phyloP scores from a whole-genome alignment of 1,140 invertebrate genomes.

The Drosophila tropicalis region DNA sequence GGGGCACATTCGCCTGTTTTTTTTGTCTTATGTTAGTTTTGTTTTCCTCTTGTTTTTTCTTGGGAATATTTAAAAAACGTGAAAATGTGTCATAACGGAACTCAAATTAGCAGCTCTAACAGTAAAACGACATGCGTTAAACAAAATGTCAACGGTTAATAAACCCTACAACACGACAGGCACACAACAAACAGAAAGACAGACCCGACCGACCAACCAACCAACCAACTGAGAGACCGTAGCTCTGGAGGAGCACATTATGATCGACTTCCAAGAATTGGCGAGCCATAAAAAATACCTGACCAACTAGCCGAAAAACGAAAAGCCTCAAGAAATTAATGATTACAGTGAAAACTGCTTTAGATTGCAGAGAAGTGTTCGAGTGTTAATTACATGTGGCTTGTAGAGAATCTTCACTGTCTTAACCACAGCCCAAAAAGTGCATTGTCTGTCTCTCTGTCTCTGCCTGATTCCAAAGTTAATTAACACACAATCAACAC shows the following conservation, averaged over 20 bases:
- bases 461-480: conserved; percentile 62
- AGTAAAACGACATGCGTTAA: conserved; percentile 71
- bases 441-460: conserved; percentile 15
- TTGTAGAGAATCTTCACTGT: conserved; percentile 37
- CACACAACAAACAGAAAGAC: conserved; percentile 7
- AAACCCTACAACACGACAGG: conserved; percentile 34
- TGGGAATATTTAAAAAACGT: conserved; percentile 66
- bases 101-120: conserved; percentile 63
- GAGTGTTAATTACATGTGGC: conserved; percentile 17
- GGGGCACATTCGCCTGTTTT: conserved; percentile 35
- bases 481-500: conserved; percentile 77
- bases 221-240: neutral
- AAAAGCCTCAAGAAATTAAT: neutral
- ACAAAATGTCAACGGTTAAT: conserved; percentile 78
- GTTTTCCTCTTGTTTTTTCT: conserved; percentile 48
- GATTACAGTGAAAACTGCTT: conserved; percentile 26
- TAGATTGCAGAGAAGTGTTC: neutral
- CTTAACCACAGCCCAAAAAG: conserved; percentile 43
- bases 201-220: conserved; percentile 3
- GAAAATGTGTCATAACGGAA: conserved; percentile 79
- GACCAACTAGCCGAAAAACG: conserved; percentile 17
- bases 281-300: conserved; percentile 52
- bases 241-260: conserved; percentile 17
- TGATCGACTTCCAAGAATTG: conserved; percentile 66
- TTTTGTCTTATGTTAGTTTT: conserved; percentile 33